phyloP scores from a whole-genome alignment of 1,140 invertebrate genomes.

The Coptotermes formosanus region DNA sequence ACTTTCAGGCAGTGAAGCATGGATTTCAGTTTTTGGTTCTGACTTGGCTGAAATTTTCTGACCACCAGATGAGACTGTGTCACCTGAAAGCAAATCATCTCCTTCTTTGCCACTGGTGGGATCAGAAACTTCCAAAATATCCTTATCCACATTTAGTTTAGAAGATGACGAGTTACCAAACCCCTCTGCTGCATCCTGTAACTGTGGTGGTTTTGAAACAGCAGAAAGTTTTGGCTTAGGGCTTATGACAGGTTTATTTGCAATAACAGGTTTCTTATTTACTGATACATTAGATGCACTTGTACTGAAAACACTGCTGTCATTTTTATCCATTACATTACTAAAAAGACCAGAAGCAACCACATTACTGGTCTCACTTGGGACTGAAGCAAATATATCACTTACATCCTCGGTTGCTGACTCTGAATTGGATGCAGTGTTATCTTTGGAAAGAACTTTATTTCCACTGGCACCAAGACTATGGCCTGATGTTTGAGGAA shows the following conservation, averaged over 20 bases:
- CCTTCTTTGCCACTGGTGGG: neutral
- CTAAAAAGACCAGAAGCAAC: neutral
- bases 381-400: neutral
- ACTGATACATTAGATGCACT: neutral
- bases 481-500: neutral
- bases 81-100: neutral
- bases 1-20: no score
- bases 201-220: neutral
- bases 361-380: neutral
- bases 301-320: neutral
- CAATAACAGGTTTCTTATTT: neutral
- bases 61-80: neutral
- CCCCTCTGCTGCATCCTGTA: neutral
- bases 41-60: neutral
- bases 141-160: neutral
- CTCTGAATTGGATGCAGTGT: neutral
- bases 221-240: neutral
- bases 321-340: neutral
- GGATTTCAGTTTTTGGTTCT: neutral
- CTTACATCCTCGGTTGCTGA: neutral
- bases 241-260: conserved; percentile 4
- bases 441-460: neutral
- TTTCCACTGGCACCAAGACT: neutral
- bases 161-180: neutral
- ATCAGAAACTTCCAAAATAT: neutral